These are phyloP conservation scores for Ambastaia sidthimunki DNA, from an alignment of 2,797 vertebrate species.

Conservation along the genomic window DNA sequence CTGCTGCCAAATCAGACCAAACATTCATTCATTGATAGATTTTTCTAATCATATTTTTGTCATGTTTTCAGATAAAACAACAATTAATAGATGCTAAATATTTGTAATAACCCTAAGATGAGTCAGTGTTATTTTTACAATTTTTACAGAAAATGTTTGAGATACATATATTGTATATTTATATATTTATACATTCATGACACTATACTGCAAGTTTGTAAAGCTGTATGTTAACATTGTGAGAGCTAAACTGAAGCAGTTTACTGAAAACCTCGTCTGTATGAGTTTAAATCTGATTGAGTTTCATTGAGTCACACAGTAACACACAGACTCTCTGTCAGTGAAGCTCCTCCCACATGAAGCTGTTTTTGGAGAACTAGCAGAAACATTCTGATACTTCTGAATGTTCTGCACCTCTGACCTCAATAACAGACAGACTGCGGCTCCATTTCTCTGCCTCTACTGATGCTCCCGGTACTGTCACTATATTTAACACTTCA, in stretches of 20 bases:
- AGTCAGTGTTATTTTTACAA: too few species aligned
- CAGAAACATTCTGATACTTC: background rate
- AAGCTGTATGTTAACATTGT: background rate
- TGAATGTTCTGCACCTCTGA: background rate
- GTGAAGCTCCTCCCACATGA: background rate
- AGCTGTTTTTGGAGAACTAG: background rate
- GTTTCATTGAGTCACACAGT: conserved; percentile 1
- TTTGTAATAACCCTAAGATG: too few species aligned
- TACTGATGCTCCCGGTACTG: background rate
- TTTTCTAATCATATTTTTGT: background rate
- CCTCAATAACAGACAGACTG: background rate
- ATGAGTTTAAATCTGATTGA: background rate
- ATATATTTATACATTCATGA: background rate
- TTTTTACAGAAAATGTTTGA: too few species aligned
- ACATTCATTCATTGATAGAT: background rate
- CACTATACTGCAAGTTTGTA: background rate
- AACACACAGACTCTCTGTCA: background rate
- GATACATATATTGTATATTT: too few species aligned
- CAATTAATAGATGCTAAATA: too few species aligned
- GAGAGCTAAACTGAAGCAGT: too few species aligned
- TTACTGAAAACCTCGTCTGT: background rate
- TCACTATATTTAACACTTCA: too few species aligned
- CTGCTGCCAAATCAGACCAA: background rate
- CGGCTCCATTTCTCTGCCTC: conserved; percentile 1
- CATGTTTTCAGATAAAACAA: too few species aligned